These are phyloP conservation scores for Idaea straminata DNA, from an alignment of 2,888 invertebrate species.

Conservation along the genomic window DNA sequence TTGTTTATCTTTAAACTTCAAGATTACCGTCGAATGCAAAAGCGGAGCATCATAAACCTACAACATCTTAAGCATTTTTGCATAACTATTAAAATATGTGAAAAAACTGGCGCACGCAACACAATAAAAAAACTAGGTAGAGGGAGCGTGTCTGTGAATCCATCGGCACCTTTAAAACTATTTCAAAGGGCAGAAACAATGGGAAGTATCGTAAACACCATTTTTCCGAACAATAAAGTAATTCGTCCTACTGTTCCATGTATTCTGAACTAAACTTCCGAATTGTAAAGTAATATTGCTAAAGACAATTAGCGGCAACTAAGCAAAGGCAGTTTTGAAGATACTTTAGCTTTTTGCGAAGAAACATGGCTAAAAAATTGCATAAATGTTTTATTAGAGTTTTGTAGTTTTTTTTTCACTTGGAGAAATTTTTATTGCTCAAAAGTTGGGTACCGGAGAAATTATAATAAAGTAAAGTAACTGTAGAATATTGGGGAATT, in stretches of 20 bases:
- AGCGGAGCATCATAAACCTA: conserved; percentile 9
- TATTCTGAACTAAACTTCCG: conserved; percentile 73
- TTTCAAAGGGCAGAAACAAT: conserved; percentile 50
- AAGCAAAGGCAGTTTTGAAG: conserved; percentile 36
- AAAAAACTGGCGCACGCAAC: conserved; percentile 47
- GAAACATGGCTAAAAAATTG: conserved; percentile 47
- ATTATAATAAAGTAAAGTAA: conserved; percentile 39
- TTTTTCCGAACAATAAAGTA: conserved; percentile 69
- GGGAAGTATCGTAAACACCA: conserved; percentile 53
- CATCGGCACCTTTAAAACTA: conserved; percentile 61
- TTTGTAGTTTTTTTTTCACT: conserved; percentile 20
- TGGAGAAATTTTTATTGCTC: conserved; percentile 59
- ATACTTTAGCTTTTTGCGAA: conserved; percentile 43
- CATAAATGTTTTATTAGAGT: conserved; percentile 43
- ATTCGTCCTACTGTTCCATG: conserved; percentile 71
- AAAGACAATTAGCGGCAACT: conserved; percentile 62
- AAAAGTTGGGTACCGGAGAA: conserved; percentile 47
- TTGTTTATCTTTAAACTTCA: not conserved
- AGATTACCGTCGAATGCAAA: conserved; percentile 21
- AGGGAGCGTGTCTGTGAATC: conserved; percentile 36
- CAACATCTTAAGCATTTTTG: conserved; percentile 45
- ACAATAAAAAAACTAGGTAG: conserved; percentile 33
- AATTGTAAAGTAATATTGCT: conserved; percentile 60
- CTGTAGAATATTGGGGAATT: conserved; percentile 13
- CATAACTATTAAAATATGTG: conserved; percentile 33